These are phyloP conservation scores for Drosophila kanekoi DNA, from an alignment of 2,888 invertebrate species.

Conservation along the genomic window DNA sequence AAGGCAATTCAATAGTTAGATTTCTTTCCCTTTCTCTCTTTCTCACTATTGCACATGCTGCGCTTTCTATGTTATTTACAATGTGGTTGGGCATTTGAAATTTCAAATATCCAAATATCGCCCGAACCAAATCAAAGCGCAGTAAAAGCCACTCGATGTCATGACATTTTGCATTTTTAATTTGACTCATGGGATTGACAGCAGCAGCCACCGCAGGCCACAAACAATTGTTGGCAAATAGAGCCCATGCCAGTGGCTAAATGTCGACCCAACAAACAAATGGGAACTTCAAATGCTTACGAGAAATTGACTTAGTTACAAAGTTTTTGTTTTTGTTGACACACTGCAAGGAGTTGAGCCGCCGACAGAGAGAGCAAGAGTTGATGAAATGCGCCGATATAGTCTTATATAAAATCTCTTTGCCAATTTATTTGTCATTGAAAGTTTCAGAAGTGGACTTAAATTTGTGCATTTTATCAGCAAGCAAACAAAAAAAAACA, in stretches of 20 bases:
- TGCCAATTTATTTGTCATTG: slow-evolving; percentile 37
- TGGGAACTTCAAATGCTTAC: slow-evolving; percentile 38
- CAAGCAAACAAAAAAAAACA: background rate
- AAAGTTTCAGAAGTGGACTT: slow-evolving; percentile 33
- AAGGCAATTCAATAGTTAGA: slow-evolving; percentile 4
- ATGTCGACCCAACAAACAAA: slow-evolving; percentile 20
- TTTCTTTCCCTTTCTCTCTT: slow-evolving; percentile 4
- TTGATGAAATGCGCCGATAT: slow-evolving; percentile 34
- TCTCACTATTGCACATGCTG: slow-evolving; percentile 5
- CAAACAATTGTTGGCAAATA: slow-evolving; percentile 63
- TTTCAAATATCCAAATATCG: slow-evolving; percentile 31
- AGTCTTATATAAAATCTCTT: slow-evolving; percentile 21
- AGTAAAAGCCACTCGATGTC: slow-evolving; percentile 41
- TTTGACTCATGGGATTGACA: slow-evolving; percentile 53
- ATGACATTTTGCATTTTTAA: slow-evolving; percentile 59
- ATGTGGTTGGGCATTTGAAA: slow-evolving; percentile 37
- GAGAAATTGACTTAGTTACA: slow-evolving; percentile 44
- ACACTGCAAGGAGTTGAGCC: slow-evolving; percentile 6
- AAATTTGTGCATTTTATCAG: slow-evolving; percentile 20
- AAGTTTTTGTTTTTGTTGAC: slow-evolving; percentile 44
- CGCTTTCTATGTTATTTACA: slow-evolving; percentile 53
- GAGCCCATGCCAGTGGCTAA: slow-evolving; percentile 5
- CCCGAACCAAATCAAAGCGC: slow-evolving; percentile 24
- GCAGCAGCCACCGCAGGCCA: slow-evolving; percentile 46
- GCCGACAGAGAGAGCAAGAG: background rate